Evolutionary conservation across 2,888 invertebrate genomes (phyloP), one percentile per base, ranked within the genome.

Genomic region (Sthenelais limicola): DNA sequence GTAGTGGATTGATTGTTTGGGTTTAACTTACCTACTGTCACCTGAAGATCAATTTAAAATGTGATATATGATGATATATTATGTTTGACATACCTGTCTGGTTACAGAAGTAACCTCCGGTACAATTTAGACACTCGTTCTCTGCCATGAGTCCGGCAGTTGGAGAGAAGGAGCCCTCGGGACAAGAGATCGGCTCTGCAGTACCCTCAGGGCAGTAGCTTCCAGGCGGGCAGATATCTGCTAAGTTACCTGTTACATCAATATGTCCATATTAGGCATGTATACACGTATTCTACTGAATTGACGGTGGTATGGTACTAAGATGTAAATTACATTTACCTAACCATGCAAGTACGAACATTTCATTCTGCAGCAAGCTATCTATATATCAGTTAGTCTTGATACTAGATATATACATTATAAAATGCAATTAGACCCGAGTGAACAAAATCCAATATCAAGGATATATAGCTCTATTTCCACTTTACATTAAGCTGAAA

Each of bases 31-130:
- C n/a, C n/a, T 43, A 15, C 12, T 43, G 47, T 43, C n/a, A 15
- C 47, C 47, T 43, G 18, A 12, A 15, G 12, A 18, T 43, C n/a
- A 43, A 43, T 18, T 15, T 18, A 43, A 18, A 12, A 15, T 43
- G 18, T 15, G 47, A 43, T 43, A 12, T 12, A 18, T 43, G 18
- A 43, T 15, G 47, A 43, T 18, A 52, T 21, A n/a, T 32, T 30
- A 43, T 33, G 26, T 7, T n/a, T 18, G 4, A 58, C 72, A 58
- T 67, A 78, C 85, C 86, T 78, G 85, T 85, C 28, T 76, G 74
- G 77, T 85, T 84, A 76, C 86, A 86, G 80, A 78, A 84, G 73
- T 77, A 80, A 1, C 86, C 86, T 68, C 83, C 85, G 15, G 85
- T 86, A 78, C 86, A 86, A 79, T 85, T 84, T 18, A 83, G 77